Percentiles rank a stretch among this genome's conserved stretches.
These are phyloP conservation scores for Emberiza fucata DNA, from an alignment of 2,113 vertebrate species.

Conservation along the genomic window DNA sequence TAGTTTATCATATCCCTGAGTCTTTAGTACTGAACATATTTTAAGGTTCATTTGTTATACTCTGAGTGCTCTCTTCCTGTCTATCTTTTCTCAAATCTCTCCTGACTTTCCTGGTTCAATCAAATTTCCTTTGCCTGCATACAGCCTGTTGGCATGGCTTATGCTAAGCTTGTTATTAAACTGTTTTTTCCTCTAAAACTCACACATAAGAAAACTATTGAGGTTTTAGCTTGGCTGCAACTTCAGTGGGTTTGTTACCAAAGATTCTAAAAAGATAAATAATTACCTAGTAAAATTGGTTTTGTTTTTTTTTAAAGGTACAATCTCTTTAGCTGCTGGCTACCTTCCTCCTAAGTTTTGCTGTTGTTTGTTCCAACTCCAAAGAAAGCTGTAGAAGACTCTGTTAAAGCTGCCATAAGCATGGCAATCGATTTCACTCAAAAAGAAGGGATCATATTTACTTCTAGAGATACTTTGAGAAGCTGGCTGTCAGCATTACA, in stretches of 20 bases:
- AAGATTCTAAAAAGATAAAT: background rate
- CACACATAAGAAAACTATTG: background rate
- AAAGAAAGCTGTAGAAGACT: background rate
- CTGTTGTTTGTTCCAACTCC: background rate
- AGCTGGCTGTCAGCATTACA: background rate
- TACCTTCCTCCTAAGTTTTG: background rate
- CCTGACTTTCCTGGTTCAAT: background rate
- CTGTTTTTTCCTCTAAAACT: background rate
- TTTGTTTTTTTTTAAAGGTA: background rate
- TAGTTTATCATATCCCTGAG: background rate
- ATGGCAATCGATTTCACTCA: background rate
- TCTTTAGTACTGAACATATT: background rate
- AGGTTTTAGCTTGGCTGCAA: background rate
- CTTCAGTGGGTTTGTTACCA: background rate
- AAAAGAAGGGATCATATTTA: background rate
- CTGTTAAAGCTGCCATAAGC: background rate
- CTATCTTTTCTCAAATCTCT: background rate
- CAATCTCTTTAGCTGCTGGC: background rate
- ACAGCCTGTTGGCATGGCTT: background rate
- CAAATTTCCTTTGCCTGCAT: background rate
- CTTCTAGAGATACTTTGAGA: background rate
- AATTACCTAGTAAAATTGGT: background rate
- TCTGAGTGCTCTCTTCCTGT: background rate
- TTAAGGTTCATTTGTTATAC: background rate
- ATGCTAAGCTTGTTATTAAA: background rate